Conservation (phyloP, 2,797 vertebrate genomes). For the Natrix natrix region DNA sequence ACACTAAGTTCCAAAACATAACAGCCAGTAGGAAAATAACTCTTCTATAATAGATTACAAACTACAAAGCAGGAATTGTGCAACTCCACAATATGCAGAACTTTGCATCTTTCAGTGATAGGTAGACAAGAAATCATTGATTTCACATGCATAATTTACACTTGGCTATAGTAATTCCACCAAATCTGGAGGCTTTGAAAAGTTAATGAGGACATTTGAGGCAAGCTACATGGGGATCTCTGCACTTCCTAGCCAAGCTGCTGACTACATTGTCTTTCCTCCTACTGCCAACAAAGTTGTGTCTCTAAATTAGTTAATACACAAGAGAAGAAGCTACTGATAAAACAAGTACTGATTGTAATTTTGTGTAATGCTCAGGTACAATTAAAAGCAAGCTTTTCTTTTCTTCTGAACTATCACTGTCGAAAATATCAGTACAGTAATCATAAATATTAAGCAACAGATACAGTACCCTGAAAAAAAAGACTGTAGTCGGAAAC, state of each 20-base stretch:
- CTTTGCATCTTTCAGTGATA: neutral
- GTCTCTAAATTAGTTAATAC: constrained; percentile 35
- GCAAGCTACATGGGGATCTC: neutral
- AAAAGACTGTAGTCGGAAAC: no score
- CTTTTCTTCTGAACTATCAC: constrained; percentile 25
- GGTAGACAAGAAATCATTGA: constrained; percentile 2
- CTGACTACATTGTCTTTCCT: constrained; percentile 32
- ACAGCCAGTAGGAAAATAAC: neutral
- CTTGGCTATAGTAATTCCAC: constrained; percentile 25
- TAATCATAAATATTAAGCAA: neutral
- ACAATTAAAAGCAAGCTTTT: constrained; percentile 13
- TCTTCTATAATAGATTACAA: neutral
- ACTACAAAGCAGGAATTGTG: neutral
- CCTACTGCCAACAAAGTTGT: constrained; percentile 28
- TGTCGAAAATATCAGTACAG: neutral
- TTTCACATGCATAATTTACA: constrained; percentile 42
- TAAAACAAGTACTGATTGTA: neutral
- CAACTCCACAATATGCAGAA: constrained; percentile 24
- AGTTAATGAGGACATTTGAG: constrained; percentile 44
- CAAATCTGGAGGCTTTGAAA: constrained; percentile 43
- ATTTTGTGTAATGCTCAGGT: constrained; percentile 21
- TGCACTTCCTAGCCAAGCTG: constrained; percentile 5
- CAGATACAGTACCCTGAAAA: neutral
- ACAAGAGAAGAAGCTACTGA: constrained; percentile 4
- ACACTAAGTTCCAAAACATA: neutral